phyloP scores from a whole-genome alignment of 2,888 invertebrate genomes.

The Byasa hedistus region DNA sequence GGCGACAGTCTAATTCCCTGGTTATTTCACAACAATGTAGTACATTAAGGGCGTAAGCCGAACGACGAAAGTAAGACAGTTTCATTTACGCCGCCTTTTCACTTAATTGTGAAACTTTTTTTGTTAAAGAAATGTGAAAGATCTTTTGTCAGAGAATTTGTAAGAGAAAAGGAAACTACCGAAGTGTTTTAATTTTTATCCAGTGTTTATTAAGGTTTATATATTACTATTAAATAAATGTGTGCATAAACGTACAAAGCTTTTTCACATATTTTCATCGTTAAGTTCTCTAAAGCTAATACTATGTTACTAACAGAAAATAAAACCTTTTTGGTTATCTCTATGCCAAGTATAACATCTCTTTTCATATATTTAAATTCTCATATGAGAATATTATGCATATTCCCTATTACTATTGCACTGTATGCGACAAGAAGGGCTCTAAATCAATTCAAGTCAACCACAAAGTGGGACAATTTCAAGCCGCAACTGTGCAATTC shows the following conservation, averaged over 20 bases:
- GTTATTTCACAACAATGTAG: constrained; percentile 11
- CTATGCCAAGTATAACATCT: too few relatives aligned
- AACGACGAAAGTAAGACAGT: constrained; percentile 12
- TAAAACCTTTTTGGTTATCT: too few relatives aligned
- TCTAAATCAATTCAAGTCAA: constrained; percentile 26
- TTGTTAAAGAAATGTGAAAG: neutral
- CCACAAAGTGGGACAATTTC: constrained; percentile 24
- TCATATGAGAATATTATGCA: constrained; percentile 1
- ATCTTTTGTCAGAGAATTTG: neutral
- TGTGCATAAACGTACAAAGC: too few relatives aligned
- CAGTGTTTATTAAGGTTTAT: neutral
- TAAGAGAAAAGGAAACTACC: neutral
- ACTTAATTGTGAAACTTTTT: constrained; percentile 12
- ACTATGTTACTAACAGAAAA: too few relatives aligned
- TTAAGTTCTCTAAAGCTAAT: too few relatives aligned
- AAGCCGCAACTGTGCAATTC: neutral
- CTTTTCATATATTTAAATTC: too few relatives aligned
- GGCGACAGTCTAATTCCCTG: constrained; percentile 22
- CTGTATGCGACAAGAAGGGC: constrained; percentile 22
- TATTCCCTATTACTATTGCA: constrained; percentile 16
- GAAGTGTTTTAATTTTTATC: neutral
- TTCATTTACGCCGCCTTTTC: constrained; percentile 17
- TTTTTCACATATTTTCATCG: too few relatives aligned
- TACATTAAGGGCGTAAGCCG: constrained; percentile 13
- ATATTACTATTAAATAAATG: neutral